Conservation (phyloP, 2,888 invertebrate species). For the Strigamia maritima region DNA sequence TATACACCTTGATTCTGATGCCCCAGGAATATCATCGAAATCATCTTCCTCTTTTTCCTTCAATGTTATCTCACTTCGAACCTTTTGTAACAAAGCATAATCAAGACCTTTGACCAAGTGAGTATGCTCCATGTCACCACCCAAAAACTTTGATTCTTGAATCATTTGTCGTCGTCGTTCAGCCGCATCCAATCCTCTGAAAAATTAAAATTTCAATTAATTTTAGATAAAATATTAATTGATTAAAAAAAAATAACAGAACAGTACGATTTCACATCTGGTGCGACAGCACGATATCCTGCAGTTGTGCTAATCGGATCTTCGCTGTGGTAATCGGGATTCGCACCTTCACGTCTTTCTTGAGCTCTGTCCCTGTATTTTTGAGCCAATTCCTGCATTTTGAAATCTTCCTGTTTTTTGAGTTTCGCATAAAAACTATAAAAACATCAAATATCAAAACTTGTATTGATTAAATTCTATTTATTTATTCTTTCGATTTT, state of each 20-base stretch:
- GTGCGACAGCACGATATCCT: constrained; percentile 90
- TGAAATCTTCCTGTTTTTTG: constrained; percentile 92
- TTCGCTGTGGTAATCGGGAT: constrained; percentile 73
- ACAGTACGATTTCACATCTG: constrained; percentile 84
- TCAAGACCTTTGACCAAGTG: constrained; percentile 98
- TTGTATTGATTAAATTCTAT: background rate
- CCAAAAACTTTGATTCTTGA: constrained; percentile 97
- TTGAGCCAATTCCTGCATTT: constrained; percentile 87
- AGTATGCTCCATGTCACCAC: constrained; percentile 99
- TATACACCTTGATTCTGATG: background rate
- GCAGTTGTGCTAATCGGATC: constrained; percentile 78
- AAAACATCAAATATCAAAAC: constrained; percentile 35
- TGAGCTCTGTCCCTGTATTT: constrained; percentile 85
- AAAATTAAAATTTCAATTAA: constrained; percentile 28
- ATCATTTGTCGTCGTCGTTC: constrained; percentile 92
- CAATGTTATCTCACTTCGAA: constrained; percentile 77
- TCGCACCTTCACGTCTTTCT: constrained; percentile 79
- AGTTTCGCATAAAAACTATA: constrained; percentile 81
- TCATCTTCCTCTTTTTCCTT: constrained; percentile 81
- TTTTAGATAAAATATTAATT: background rate
- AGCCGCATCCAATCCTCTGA: constrained; percentile 72
- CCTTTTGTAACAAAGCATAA: constrained; percentile 85
- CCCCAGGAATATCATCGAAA: constrained; percentile 60
- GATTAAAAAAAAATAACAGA: constrained; percentile 15
- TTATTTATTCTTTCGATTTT: background rate